Conservation (phyloP, 2,113 vertebrate species). For the Corvus hawaiiensis region DNA sequence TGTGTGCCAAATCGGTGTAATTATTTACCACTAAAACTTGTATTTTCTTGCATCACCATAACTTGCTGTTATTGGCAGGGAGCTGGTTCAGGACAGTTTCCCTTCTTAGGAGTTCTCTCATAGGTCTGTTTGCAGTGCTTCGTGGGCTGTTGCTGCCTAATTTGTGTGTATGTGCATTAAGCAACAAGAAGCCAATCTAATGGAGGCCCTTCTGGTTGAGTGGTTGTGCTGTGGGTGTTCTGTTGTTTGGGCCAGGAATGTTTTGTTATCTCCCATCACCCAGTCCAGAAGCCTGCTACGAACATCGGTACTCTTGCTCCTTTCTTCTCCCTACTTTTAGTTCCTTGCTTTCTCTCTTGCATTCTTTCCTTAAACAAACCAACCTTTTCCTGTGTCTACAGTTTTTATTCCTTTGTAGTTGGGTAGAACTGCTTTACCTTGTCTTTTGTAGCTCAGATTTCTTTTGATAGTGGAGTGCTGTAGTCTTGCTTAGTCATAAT, state of each 20-base stretch:
- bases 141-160: background rate
- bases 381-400: background rate
- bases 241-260: background rate
- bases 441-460: background rate
- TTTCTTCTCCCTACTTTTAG: background rate
- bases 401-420: background rate
- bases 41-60: background rate
- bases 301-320: background rate
- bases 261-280: background rate
- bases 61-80: background rate
- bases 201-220: background rate
- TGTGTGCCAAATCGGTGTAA: background rate
- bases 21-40: background rate
- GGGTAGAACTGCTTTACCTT: background rate
- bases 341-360: background rate
- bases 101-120: background rate
- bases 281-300: background rate
- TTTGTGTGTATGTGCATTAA: background rate
- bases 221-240: background rate
- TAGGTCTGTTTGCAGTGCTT: background rate
- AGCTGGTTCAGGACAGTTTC: background rate
- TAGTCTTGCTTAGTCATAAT: background rate
- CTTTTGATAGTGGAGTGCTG: background rate
- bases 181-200: background rate
- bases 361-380: background rate